Evolutionary conservation across 2,113 vertebrate species (phyloP), one percentile per base, ranked within the genome.

Genomic region (Ovibos moschatus): DNA sequence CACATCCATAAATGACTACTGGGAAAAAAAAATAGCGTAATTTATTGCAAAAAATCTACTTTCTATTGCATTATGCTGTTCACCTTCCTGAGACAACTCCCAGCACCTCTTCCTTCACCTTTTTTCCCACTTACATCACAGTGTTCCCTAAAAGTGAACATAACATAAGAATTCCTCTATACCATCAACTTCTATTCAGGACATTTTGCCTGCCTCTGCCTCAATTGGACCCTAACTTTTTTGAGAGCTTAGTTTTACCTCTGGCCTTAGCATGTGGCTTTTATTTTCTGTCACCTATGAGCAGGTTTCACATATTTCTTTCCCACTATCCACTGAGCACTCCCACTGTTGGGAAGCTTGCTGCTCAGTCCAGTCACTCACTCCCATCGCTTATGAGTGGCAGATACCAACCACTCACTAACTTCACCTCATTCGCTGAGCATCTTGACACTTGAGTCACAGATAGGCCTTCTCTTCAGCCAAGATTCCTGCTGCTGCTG

Each of bases 261-360:
- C 17, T 7, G 40, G 3, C 11, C 9, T 88, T 11, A 58, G 53
- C 55, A 62, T 33, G 25, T 88, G 19, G 10, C 5, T 67, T 74
- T 43, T n/a, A 21, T 21, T 88, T 92, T 74, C 30, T 93, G 43
- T 71, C 21, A 71, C 88, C 21, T 55, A 8, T 60, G 62, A 47
- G 43, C 27, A 81, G 58, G 8, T 28, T 76, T 47, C 36, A 85
- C 7, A 43, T 2, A 45, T 60, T 74, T 27, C 25, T 81, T 83
- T 83, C 23, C 12, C 28, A 40, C 21, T 71, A 21, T 27, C 55
- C 40, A 53, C 0, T 33, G 74, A 28, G 3, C 2, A 12, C 36
- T 19, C 25, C 11, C 2, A 17, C 10, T 50, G 30, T 30, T 45
- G 0, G 12, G 16, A 60, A 27, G 10, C 13, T 89, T 27, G 0